A percentile compares a stretch with the other conserved stretches of the same genome.
Conservation (phyloP, 2,888 invertebrate species). For the Orchestes rusci region DNA sequence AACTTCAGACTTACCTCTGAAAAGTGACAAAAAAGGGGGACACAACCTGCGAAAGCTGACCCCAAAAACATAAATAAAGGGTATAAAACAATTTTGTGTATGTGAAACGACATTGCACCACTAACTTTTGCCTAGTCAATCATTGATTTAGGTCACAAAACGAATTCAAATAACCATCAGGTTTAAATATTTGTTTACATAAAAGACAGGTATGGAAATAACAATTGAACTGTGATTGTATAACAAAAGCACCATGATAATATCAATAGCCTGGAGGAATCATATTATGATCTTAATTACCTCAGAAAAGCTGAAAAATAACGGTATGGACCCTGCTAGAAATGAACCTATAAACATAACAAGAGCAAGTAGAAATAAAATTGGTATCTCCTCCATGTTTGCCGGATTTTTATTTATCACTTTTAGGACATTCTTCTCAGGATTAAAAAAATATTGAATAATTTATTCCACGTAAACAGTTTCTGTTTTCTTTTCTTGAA, state of each 20-base stretch:
- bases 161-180: no score
- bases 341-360: slow-evolving; percentile 97
- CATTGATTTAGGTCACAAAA: no score
- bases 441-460: no score
- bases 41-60: slow-evolving; percentile 17
- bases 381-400: slow-evolving; percentile 75
- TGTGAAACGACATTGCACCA: slow-evolving; percentile 2
- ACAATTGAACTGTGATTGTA: background rate
- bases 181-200: slow-evolving; percentile 1
- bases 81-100: background rate
- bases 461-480: slow-evolving; percentile 23
- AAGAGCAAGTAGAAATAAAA: slow-evolving; percentile 73
- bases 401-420: slow-evolving; percentile 5
- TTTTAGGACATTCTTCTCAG: no score
- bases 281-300: slow-evolving; percentile 48
- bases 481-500: background rate
- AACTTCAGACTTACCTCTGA: slow-evolving; percentile 20
- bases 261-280: background rate
- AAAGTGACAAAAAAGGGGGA: slow-evolving; percentile 16
- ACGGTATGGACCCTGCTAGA: slow-evolving; percentile 88
- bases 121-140: no score
- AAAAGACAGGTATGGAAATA: background rate
- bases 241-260: background rate
- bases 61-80: slow-evolving; percentile 20
- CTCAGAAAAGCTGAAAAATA: slow-evolving; percentile 92